phyloP scores from a whole-genome alignment of 2,113 vertebrate species.

The Elgaria multicarinata region DNA sequence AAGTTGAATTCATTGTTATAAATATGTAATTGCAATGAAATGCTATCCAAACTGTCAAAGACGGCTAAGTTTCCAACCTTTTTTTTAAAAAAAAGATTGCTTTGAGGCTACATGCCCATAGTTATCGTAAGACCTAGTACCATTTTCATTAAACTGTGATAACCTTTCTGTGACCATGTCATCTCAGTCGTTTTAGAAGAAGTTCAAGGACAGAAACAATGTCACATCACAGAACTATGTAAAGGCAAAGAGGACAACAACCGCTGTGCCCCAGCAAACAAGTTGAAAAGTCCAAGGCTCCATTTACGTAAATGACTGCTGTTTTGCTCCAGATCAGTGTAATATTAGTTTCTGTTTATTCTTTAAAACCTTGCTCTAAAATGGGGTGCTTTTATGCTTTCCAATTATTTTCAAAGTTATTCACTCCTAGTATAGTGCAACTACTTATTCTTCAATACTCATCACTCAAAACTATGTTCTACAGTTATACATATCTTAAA shows the following conservation, averaged over 20 bases:
- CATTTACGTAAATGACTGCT: neutral
- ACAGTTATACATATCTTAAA: neutral
- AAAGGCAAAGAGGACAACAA: neutral
- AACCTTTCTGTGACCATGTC: neutral
- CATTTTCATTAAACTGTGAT: neutral
- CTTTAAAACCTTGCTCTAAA: neutral
- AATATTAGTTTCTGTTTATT: neutral
- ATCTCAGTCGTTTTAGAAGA: neutral
- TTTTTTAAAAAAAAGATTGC: neutral
- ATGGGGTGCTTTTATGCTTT: neutral
- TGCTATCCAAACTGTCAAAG: neutral
- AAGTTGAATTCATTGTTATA: neutral
- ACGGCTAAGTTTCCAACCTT: neutral
- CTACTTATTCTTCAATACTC: neutral
- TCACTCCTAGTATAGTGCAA: neutral
- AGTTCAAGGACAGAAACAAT: slow-evolving; percentile 7
- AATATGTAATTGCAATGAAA: neutral
- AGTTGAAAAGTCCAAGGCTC: slow-evolving; percentile 21
- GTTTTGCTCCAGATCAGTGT: neutral
- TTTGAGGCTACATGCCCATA: neutral
- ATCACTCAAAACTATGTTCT: neutral
- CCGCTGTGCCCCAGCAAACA: neutral
- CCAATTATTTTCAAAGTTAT: neutral
- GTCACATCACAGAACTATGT: neutral
- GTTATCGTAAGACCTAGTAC: neutral